Conservation (phyloP, 2,888 invertebrate genomes). For the Cheilosia grossa region DNA sequence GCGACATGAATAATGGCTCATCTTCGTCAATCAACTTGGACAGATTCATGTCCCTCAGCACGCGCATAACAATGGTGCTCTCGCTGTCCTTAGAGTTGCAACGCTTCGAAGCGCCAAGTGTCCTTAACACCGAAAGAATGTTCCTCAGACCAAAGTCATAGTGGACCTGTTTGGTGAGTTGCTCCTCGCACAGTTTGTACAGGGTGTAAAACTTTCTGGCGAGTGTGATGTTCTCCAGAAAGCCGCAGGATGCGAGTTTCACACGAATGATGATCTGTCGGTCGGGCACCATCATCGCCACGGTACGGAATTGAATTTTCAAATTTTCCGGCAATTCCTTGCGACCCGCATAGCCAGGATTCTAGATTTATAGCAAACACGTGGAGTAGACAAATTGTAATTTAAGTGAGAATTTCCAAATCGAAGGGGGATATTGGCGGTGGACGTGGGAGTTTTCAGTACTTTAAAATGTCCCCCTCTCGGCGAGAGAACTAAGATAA, state of each 20-base stretch:
- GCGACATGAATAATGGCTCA: conserved; percentile 97
- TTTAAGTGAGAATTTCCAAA: conserved; percentile 28
- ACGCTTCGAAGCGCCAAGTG: conserved; percentile 95
- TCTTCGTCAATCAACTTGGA: conserved; percentile 98
- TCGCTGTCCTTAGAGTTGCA: conserved; percentile 96
- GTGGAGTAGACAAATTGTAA: conserved; percentile 21
- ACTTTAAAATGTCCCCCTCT: conserved; percentile 1
- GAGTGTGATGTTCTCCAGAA: conserved; percentile 96
- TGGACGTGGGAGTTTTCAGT: conserved; percentile 5
- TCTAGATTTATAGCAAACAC: conserved; percentile 84
- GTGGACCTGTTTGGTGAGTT: conserved; percentile 98
- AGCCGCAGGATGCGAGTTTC: conserved; percentile 97
- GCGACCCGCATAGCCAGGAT: conserved; percentile 98
- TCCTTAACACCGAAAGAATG: conserved; percentile 96
- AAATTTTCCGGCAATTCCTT: conserved; percentile 98
- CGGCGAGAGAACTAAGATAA: not conserved
- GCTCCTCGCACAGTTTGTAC: conserved; percentile 98
- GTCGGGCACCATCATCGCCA: conserved; percentile 99
- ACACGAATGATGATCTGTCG: conserved; percentile 98
- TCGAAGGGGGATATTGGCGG: not conserved
- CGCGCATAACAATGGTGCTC: conserved; percentile 98
- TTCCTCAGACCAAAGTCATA: conserved; percentile 98
- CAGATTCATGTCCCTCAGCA: conserved; percentile 98
- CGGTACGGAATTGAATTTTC: conserved; percentile 98
- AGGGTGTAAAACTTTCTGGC: conserved; percentile 98